Conservation (phyloP, 2,797 vertebrate genomes). For the Hylomyscus alleni region DNA sequence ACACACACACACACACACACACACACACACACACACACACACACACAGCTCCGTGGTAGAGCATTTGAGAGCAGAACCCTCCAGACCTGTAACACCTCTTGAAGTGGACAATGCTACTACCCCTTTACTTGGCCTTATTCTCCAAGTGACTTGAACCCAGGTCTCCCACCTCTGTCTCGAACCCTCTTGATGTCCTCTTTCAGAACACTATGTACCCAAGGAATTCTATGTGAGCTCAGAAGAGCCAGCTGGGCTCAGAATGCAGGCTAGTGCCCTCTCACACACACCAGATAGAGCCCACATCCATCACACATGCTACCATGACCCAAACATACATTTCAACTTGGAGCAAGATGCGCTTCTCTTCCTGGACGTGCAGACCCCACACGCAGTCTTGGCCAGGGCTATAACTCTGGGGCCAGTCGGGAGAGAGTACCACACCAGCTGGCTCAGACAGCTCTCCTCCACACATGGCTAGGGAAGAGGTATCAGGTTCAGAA, state of each 20-base stretch:
- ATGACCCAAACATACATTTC: constrained; percentile 92
- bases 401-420: constrained; percentile 96
- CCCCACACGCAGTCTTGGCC: constrained; percentile 96
- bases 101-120: neutral
- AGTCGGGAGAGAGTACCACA: constrained; percentile 96
- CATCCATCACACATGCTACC: neutral
- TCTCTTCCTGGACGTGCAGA: constrained; percentile 95
- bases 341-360: constrained; percentile 94
- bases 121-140: constrained; percentile 21
- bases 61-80: neutral
- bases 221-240: neutral
- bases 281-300: neutral
- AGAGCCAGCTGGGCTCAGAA: neutral
- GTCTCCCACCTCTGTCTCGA: neutral
- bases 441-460: constrained; percentile 93
- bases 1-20: neutral
- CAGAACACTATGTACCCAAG: neutral
- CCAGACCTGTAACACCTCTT: neutral
- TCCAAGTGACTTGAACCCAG: neutral
- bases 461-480: constrained; percentile 93
- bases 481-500: constrained; percentile 56
- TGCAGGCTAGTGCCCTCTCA: neutral
- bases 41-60: neutral
- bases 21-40: neutral
- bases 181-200: neutral